Evolutionary conservation across 2,888 invertebrate genomes (phyloP).

Genomic region (Phortica okadai): DNA sequence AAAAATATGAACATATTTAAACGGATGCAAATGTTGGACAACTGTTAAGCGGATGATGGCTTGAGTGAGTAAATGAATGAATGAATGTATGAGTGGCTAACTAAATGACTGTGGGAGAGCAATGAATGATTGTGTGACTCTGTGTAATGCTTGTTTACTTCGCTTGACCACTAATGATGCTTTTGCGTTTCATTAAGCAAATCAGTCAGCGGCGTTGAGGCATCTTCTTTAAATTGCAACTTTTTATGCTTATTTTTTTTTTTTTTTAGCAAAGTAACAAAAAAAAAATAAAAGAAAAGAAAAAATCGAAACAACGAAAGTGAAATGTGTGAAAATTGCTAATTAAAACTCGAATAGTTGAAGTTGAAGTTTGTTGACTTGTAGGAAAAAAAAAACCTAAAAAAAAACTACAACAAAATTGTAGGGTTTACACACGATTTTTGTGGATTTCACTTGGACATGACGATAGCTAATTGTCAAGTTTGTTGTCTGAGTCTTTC

Average conservation of each 20-base stretch:
- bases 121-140: not conserved
- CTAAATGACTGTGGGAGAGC: not conserved
- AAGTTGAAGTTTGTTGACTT: slow-evolving; percentile 7
- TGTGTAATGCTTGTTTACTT: not conserved
- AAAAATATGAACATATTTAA: slow-evolving; percentile 1
- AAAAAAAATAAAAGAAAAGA: not conserved
- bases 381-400: not conserved
- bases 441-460: slow-evolving; percentile 7
- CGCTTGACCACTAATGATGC: slow-evolving; percentile 62
- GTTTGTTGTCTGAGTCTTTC: slow-evolving; percentile 25
- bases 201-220: slow-evolving; percentile 33
- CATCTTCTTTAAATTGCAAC: slow-evolving; percentile 13
- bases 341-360: slow-evolving; percentile 56
- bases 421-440: slow-evolving; percentile 3
- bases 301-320: slow-evolving; percentile 49
- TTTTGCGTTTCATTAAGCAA: slow-evolving; percentile 67
- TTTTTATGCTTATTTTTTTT: slow-evolving; percentile 38
- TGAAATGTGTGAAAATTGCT: slow-evolving; percentile 69
- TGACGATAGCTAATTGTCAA: slow-evolving; percentile 16
- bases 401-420: not conserved
- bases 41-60: not conserved
- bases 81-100: not conserved
- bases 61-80: not conserved
- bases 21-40: slow-evolving; percentile 1
- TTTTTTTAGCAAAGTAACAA: slow-evolving; percentile 50